Evolutionary conservation across 1,140 invertebrate species (phyloP), one percentile per base, ranked within the genome.

Genomic region (Diorhabda carinulata): DNA sequence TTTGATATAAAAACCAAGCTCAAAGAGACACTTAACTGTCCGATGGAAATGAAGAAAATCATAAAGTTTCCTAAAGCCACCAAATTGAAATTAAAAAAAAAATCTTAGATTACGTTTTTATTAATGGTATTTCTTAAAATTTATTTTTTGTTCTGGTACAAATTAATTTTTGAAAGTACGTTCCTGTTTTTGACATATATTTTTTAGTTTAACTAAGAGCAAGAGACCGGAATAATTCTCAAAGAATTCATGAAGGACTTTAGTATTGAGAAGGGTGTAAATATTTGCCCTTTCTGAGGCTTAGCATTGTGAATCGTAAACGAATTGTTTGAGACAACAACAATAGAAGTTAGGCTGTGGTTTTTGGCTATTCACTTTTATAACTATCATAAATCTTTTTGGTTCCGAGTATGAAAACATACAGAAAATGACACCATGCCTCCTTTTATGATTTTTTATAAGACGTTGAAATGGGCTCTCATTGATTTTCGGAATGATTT

Each of bases 241-340:
- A 57, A 64, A 68, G 71, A 57, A 73, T 66, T 57, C 72, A 64
- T 68, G 63, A 69, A 73, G 61, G 59, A 59, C 57, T 61, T 59
- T 10, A 7, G 57, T 44, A 45, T 62, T 6, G 61, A 68, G 65
- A 64, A 61, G 71, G 69, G 69, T 70, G 66, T 73, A 71, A 73
- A 73, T 73, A 73, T 73, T 73, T 73, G 61, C 64, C 63, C 59
- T 66, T 52, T 65, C 58, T 66, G 72, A 59, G 66, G 69, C 66
- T 73, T 73, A 56, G 45, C 42, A 57, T 64, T 68, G 61, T 70
- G 59, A 68, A 61, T 65, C 57, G 64, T 64, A 70, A 66, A 66
- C 66, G 69, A 68, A 70, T 70, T 70, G 72, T 67, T 52, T 68
- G 42, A 66, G 57, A 59, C 61, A 58, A 72, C 68, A 58, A 72